Conservation (phyloP, 2,113 vertebrate genomes). For the Platichthys flesus region DNA sequence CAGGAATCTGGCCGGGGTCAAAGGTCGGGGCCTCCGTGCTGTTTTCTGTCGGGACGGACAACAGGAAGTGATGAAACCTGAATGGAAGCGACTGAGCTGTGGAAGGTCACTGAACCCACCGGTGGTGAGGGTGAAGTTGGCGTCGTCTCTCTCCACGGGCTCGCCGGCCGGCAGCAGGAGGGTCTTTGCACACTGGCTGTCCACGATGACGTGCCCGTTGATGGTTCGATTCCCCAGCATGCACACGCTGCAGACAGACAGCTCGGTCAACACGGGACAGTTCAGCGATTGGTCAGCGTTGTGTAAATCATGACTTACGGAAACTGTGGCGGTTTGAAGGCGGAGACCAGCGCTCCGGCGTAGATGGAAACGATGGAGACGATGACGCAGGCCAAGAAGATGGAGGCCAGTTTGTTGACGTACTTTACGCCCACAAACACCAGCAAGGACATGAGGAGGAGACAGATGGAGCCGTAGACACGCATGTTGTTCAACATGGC, state of each 20-base stretch:
- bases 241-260: constrained; percentile 81
- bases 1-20: neutral
- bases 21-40: constrained; percentile 44
- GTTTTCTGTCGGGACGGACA: constrained; percentile 38
- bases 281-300: too few relatives aligned
- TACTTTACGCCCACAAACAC: constrained; percentile 93
- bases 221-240: constrained; percentile 91
- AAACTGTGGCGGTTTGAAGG: constrained; percentile 86
- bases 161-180: constrained; percentile 24
- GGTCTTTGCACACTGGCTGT: constrained; percentile 77
- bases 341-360: constrained; percentile 88
- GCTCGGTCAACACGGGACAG: neutral
- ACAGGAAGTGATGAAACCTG: neutral
- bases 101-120: constrained; percentile 31
- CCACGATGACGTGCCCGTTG: constrained; percentile 78
- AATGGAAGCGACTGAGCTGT: neutral
- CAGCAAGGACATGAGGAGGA: constrained; percentile 89
- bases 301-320: constrained; percentile 76
- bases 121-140: constrained; percentile 35
- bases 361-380: constrained; percentile 93
- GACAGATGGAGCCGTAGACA: constrained; percentile 89
- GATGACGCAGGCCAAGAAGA: constrained; percentile 92
- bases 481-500: constrained; percentile 94
- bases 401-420: constrained; percentile 92
- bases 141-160: neutral